These are phyloP conservation scores for Drosophila trichaetosa DNA, from an alignment of 2,888 invertebrate genomes.

Conservation along the genomic window DNA sequence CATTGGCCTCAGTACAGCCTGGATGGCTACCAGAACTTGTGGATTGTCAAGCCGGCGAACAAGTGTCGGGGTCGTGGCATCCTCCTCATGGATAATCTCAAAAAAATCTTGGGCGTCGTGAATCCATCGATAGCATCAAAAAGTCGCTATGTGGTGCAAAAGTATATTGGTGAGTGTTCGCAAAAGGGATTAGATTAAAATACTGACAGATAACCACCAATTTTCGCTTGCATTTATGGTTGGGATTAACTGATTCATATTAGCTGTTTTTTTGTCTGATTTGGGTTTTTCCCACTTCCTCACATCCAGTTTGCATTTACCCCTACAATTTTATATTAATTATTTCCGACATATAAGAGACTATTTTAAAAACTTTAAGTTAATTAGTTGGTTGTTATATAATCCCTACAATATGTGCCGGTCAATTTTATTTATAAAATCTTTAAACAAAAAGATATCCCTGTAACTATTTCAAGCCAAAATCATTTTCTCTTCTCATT, in stretches of 20 bases:
- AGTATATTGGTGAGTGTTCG: constrained; percentile 93
- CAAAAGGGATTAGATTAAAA: background rate
- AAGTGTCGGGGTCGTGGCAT: constrained; percentile 97
- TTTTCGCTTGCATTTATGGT: no score
- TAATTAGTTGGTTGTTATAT: background rate
- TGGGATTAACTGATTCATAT: no score
- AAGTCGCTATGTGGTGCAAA: constrained; percentile 95
- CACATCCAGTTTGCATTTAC: no score
- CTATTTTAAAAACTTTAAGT: no score
- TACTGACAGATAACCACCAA: background rate
- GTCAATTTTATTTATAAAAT: background rate
- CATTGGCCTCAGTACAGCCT: constrained; percentile 93
- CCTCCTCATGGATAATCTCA: constrained; percentile 92
- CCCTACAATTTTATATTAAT: background rate
- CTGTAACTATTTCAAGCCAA: background rate
- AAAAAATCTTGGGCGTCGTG: constrained; percentile 92
- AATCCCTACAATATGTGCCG: background rate
- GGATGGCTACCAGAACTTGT: constrained; percentile 95
- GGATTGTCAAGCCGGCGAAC: constrained; percentile 98
- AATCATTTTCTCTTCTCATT: no score
- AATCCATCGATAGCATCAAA: constrained; percentile 89
- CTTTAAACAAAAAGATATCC: background rate
- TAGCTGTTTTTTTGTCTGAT: no score
- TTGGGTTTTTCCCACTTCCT: no score
- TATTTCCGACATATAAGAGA: background rate